Evolutionary conservation across 2,888 invertebrate species (phyloP).

Genomic region (Flabesymbios commensalis): DNA sequence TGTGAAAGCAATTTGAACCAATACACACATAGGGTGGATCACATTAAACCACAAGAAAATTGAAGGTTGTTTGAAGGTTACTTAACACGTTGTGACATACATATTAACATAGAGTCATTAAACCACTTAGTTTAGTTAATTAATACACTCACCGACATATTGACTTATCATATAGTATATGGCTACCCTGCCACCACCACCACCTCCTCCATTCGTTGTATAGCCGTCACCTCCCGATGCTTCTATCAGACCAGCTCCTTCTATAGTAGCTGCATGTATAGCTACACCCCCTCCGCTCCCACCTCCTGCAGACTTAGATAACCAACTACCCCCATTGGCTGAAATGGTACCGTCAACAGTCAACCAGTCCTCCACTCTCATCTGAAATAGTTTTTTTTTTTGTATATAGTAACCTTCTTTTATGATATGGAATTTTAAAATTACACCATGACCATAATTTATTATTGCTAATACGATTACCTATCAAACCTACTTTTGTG

Average conservation of each 20-base stretch:
- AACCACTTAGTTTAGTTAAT: not conserved
- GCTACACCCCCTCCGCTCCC: conserved; percentile 46
- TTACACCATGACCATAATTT: too few species aligned
- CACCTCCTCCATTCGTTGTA: conserved; percentile 41
- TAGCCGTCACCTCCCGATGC: conserved; percentile 42
- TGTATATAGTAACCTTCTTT: too few species aligned
- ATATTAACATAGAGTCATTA: too few species aligned
- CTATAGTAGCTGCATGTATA: conserved; percentile 39
- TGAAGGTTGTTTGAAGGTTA: too few species aligned
- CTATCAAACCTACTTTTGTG: too few species aligned
- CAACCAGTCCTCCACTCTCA: conserved; percentile 36
- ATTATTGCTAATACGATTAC: too few species aligned
- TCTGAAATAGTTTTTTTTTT: too few species aligned
- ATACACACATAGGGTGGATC: too few species aligned
- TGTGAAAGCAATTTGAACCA: too few species aligned
- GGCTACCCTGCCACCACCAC: conserved; percentile 42
- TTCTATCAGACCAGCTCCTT: conserved; percentile 41
- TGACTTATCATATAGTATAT: conserved; percentile 42
- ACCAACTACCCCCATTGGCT: conserved; percentile 39
- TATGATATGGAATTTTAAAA: too few species aligned
- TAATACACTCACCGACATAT: conserved; percentile 11
- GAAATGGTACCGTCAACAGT: conserved; percentile 41
- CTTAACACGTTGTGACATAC: too few species aligned
- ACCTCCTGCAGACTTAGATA: conserved; percentile 42
- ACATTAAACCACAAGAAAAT: too few species aligned